phyloP scores from a whole-genome alignment of 2,113 vertebrate genomes.

The Cynopterus brachyotis region DNA sequence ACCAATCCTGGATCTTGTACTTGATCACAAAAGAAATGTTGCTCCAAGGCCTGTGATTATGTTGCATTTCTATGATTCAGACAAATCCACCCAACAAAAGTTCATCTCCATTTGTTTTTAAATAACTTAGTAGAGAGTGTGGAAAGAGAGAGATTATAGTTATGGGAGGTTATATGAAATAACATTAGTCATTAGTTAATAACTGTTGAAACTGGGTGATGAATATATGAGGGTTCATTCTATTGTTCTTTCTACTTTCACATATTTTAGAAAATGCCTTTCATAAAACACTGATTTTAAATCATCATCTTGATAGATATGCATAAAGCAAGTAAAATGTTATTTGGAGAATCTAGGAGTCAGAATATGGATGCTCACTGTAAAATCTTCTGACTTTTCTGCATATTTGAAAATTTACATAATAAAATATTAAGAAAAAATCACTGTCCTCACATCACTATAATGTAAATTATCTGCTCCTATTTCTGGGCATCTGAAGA shows the following conservation, averaged over 20 bases:
- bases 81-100: not conserved
- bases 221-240: not conserved
- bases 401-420: not conserved
- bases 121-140: not conserved
- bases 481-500: not conserved
- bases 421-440: not conserved
- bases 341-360: not conserved
- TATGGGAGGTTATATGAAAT: not conserved
- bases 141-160: not conserved
- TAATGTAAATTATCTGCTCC: not conserved
- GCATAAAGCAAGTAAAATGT: not conserved
- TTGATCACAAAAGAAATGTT: constrained; percentile 6
- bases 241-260: not conserved
- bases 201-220: not conserved
- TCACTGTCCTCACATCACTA: not conserved
- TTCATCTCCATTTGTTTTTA: not conserved
- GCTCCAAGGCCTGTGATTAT: not conserved
- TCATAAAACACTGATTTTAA: not conserved
- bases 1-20: not conserved
- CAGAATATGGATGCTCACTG: not conserved
- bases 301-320: not conserved
- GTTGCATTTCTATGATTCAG: not conserved
- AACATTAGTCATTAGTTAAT: not conserved
- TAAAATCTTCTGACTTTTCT: not conserved
- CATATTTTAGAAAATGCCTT: not conserved